Evolutionary conservation across 2,797 vertebrate genomes (phyloP).

Genomic region (Gymnocypris eckloni): DNA sequence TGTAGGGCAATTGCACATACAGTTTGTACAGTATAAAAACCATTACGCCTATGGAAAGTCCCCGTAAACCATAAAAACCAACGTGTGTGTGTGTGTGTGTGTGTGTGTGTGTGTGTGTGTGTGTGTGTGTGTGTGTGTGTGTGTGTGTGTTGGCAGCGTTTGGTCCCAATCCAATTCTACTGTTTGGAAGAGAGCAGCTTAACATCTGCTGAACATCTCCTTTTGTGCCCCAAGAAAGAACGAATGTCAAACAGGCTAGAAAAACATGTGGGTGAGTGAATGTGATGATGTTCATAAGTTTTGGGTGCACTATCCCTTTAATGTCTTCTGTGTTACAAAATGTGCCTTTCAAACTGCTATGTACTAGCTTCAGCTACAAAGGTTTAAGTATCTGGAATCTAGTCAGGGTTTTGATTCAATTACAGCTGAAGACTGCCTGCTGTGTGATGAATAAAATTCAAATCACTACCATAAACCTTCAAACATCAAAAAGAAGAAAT

Average conservation of each 20-base stretch:
- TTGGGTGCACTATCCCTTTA: neutral
- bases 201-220: slow-evolving; percentile 4
- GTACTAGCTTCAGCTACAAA: neutral
- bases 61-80: no score
- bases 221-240: neutral
- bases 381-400: slow-evolving; percentile 4
- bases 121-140: no score
- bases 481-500: slow-evolving; percentile 21
- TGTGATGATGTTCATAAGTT: neutral
- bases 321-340: slow-evolving; percentile 1
- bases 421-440: slow-evolving; percentile 6
- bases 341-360: neutral
- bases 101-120: no score
- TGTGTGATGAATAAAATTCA: slow-evolving; percentile 6
- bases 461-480: slow-evolving; percentile 35
- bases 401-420: slow-evolving; percentile 29
- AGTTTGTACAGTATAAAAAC: no score
- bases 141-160: no score
- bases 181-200: neutral
- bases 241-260: neutral
- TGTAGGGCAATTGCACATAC: no score
- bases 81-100: neutral
- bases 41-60: no score
- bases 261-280: neutral
- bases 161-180: neutral